phyloP scores from a whole-genome alignment of 2,113 vertebrate species.

The Platichthys stellatus region DNA sequence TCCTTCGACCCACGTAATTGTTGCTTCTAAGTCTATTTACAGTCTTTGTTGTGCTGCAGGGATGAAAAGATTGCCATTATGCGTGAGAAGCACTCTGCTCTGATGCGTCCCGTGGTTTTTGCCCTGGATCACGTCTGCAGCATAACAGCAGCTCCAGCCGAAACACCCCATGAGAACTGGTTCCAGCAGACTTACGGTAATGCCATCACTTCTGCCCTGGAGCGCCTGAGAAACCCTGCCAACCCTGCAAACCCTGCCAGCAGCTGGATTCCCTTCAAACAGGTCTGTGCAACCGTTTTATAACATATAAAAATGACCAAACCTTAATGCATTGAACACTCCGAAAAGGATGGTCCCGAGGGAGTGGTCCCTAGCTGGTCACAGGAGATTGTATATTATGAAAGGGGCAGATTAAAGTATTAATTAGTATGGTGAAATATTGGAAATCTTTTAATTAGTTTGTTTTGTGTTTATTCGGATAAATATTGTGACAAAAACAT shows the following conservation, averaged over 20 bases:
- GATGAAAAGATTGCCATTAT: constrained; percentile 98
- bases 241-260: constrained; percentile 96
- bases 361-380: too few relatives aligned
- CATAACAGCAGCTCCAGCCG: constrained; percentile 92
- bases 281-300: constrained; percentile 78
- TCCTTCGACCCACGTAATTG: not conserved
- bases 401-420: too few relatives aligned
- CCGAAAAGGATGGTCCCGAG: too few relatives aligned
- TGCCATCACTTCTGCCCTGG: constrained; percentile 89
- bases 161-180: constrained; percentile 98
- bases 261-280: constrained; percentile 98
- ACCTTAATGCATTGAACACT: too few relatives aligned
- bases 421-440: too few relatives aligned
- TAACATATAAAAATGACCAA: too few relatives aligned
- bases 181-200: constrained; percentile 97
- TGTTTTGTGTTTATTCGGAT: too few relatives aligned
- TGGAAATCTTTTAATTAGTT: too few relatives aligned
- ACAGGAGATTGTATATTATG: too few relatives aligned
- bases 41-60: constrained; percentile 68
- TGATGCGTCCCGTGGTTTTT: constrained; percentile 98
- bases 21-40: not conserved
- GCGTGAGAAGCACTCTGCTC: constrained; percentile 96
- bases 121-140: constrained; percentile 95
- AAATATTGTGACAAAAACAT: too few relatives aligned
- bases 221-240: constrained; percentile 90